Base-by-base conservation (phyloP, 1,140 invertebrate genomes). In the Bombus turneri region DNA sequence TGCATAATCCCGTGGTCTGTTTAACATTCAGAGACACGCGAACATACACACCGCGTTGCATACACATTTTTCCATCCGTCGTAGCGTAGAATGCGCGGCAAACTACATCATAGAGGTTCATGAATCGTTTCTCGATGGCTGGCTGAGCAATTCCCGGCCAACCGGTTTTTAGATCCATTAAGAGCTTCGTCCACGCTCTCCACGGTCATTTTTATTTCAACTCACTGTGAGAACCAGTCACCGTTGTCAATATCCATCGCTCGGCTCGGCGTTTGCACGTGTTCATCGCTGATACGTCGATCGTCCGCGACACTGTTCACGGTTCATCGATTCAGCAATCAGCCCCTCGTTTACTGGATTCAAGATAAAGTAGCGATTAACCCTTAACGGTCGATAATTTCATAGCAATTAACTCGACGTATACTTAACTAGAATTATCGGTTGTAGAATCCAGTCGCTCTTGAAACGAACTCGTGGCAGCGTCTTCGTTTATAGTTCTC, bases 121-220 rank as follows among this genome's bases (percentile, higher is more conserved):
- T 83, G 80, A 90, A 87, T 87, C 77, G 66, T 53, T 73, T 18
- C 43, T 39, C 75, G 41, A 82, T 81, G 53, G 39, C 15, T 25
- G 71, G 57, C 64, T 47, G 79, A 73, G 68, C 83, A 88, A 86
- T 88, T 85, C 85, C 64, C n/a, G 72, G 69, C 43, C 43, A 90
- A 91, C 90, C 85, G 84, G 89, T 91, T 91, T 88, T 90, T 90
- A 73, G 43, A 66, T 81, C 79, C 72, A 84, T 85, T 83, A 88
- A 88, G 85, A 62, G 76, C n/a, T 68, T 88, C 80, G 78, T 83
- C 87, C 86, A 88, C 64, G 53, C 69, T 62, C 28, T 62, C 59
- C 74, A 39, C 43, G 62, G 28, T 68, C 66, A 64, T 72, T 82
- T 86, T 88, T 86, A 81, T 77, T 41, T 22, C 37, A 18, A 64